Evolutionary conservation across 2,888 invertebrate genomes (phyloP).

Genomic region (Diogma glabrata): DNA sequence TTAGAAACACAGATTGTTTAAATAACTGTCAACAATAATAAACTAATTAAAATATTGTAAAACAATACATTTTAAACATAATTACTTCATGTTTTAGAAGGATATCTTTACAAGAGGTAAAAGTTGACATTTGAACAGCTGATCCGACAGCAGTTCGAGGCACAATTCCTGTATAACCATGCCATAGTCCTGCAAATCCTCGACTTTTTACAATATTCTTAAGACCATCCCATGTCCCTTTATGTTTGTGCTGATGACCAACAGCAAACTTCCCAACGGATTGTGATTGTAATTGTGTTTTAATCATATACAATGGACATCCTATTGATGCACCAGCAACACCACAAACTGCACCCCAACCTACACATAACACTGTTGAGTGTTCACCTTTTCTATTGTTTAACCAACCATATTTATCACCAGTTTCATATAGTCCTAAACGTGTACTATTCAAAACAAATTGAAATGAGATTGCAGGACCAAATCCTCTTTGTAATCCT

Average conservation of each 20-base stretch:
- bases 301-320: conserved; percentile 69
- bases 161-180: conserved; percentile 62
- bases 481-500: conserved; percentile 66
- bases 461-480: conserved; percentile 76
- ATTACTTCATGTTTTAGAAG: conserved; percentile 28
- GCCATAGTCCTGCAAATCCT: conserved; percentile 57
- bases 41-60: too few relatives aligned
- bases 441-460: conserved; percentile 38
- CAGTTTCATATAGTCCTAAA: conserved; percentile 52
- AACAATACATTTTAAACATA: too few relatives aligned
- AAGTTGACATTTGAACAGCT: conserved; percentile 70
- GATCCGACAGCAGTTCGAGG: conserved; percentile 72
- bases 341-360: conserved; percentile 43
- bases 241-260: conserved; percentile 68
- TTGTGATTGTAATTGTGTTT: conserved; percentile 74
- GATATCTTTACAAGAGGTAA: conserved; percentile 50
- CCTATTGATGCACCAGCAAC: conserved; percentile 54
- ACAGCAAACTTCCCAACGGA: conserved; percentile 57
- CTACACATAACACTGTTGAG: conserved; percentile 20
- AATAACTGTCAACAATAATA: conserved; percentile 23
- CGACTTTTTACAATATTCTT: conserved; percentile 40
- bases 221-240: conserved; percentile 42
- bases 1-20: conserved; percentile 39
- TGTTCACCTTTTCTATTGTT: conserved; percentile 29
- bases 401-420: conserved; percentile 43